These are phyloP conservation scores for Polydrusus cervinus DNA, from an alignment of 2,888 invertebrate species.

Conservation along the genomic window DNA sequence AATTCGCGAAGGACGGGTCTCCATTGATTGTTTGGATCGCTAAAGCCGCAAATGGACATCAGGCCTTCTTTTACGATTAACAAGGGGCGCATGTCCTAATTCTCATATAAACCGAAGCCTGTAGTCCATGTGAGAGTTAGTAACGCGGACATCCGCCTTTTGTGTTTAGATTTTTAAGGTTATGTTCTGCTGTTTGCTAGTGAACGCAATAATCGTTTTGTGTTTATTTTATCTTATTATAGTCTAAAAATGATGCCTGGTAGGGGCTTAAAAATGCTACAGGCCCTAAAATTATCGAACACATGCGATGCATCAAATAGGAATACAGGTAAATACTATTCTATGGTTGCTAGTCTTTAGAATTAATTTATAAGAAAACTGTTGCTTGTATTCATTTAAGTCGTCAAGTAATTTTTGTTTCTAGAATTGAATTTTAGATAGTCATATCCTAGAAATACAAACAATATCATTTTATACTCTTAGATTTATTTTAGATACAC, in stretches of 20 bases:
- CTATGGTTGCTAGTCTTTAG: not conserved
- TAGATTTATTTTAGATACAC: not conserved
- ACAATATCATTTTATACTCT: slow-evolving; percentile 1
- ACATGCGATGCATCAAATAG: not conserved
- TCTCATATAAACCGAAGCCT: slow-evolving; percentile 1
- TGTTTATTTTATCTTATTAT: slow-evolving; percentile 1
- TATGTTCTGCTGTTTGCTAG: slow-evolving; percentile 1
- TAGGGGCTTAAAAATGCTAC: not conserved
- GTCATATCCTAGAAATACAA: slow-evolving; percentile 1
- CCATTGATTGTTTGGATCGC: not conserved
- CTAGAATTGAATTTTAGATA: slow-evolving; percentile 1
- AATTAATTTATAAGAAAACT: slow-evolving; percentile 1
- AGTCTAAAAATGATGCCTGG: not conserved
- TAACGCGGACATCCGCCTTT: slow-evolving; percentile 1
- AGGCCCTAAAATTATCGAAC: slow-evolving; percentile 1
- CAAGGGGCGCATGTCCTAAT: slow-evolving; percentile 1
- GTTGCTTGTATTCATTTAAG: slow-evolving; percentile 1
- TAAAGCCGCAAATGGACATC: not conserved
- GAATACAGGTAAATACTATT: slow-evolving; percentile 1
- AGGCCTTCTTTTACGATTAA: not conserved
- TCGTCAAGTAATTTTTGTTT: slow-evolving; percentile 1
- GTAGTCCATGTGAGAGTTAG: not conserved
- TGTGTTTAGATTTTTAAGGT: slow-evolving; percentile 1
- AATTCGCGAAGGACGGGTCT: slow-evolving; percentile 1
- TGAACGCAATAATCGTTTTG: not conserved